Conservation (phyloP, 2,797 vertebrate species). For the Crocidura indochinensis region DNA sequence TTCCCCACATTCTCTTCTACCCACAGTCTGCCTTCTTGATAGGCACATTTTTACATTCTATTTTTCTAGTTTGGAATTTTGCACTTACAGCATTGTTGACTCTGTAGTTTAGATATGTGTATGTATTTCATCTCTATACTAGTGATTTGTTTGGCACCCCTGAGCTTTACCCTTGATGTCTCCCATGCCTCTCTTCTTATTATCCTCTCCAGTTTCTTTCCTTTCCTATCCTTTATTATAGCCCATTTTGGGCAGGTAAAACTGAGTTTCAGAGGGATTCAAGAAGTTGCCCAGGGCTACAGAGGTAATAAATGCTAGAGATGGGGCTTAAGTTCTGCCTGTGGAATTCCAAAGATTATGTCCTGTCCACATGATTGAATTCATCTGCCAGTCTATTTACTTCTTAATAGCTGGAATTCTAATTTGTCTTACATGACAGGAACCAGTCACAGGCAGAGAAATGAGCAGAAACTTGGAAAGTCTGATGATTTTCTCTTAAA, state of each 20-base stretch:
- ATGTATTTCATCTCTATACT: too few species aligned
- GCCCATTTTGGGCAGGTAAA: neutral
- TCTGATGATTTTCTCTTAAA: conserved; percentile 83
- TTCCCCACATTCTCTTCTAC: too few species aligned
- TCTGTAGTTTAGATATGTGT: too few species aligned
- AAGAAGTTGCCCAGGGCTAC: neutral
- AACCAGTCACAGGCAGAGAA: conserved; percentile 61
- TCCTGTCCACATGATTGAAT: neutral
- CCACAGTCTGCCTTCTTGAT: too few species aligned
- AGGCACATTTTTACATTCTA: too few species aligned
- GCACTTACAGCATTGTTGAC: too few species aligned
- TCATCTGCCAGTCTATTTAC: neutral
- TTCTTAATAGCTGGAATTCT: conserved; percentile 3
- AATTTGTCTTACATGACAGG: conserved; percentile 76
- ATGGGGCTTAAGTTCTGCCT: neutral
- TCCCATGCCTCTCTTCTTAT: too few species aligned
- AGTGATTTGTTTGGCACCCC: too few species aligned
- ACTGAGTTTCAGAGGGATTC: neutral
- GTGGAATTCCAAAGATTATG: neutral
- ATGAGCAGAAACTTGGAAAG: conserved; percentile 80
- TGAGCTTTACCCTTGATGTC: too few species aligned
- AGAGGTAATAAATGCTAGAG: neutral
- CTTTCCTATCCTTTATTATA: too few species aligned
- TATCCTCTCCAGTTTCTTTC: too few species aligned
- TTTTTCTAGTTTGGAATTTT: too few species aligned